A percentile compares a stretch with the other conserved stretches of the same genome.
These are phyloP conservation scores for Troides helena DNA, from an alignment of 2,888 invertebrate species.

Conservation along the genomic window DNA sequence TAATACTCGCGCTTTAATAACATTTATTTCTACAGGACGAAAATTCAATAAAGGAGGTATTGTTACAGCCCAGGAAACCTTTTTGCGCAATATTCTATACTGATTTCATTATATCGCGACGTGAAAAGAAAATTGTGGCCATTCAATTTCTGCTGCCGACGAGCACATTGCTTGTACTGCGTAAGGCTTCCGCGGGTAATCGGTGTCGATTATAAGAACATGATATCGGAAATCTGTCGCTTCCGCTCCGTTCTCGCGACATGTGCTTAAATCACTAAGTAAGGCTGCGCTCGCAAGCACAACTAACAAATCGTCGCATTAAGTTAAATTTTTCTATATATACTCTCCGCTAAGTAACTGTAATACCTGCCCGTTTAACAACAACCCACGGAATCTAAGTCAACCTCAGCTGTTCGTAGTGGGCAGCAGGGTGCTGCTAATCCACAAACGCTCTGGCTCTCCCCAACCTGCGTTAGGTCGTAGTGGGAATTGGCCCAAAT, in stretches of 20 bases:
- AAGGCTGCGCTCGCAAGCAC: conserved; percentile 38
- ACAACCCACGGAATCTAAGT: no score
- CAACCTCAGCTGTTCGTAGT: no score
- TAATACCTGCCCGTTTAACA: no score
- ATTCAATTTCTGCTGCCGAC: conserved; percentile 53
- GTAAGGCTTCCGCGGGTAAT: conserved; percentile 67
- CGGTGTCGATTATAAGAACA: conserved; percentile 66
- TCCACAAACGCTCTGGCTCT: no score
- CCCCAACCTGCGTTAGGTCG: no score
- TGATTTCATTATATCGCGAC: conserved; percentile 13
- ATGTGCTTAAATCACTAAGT: conserved; percentile 61
- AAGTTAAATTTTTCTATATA: neutral
- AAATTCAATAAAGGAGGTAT: neutral
- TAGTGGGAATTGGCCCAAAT: no score
- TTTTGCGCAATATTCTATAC: conserved; percentile 1
- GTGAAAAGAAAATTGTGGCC: conserved; percentile 35
- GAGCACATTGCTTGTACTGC: conserved; percentile 41
- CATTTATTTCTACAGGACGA: neutral
- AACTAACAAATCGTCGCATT: neutral
- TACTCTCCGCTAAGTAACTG: neutral
- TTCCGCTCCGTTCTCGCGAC: conserved; percentile 61
- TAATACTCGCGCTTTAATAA: neutral
- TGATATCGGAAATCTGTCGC: conserved; percentile 77
- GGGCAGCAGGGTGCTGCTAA: no score
- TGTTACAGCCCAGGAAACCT: neutral